phyloP scores from a whole-genome alignment of 2,113 vertebrate genomes.

The Montifringilla adamsi region DNA sequence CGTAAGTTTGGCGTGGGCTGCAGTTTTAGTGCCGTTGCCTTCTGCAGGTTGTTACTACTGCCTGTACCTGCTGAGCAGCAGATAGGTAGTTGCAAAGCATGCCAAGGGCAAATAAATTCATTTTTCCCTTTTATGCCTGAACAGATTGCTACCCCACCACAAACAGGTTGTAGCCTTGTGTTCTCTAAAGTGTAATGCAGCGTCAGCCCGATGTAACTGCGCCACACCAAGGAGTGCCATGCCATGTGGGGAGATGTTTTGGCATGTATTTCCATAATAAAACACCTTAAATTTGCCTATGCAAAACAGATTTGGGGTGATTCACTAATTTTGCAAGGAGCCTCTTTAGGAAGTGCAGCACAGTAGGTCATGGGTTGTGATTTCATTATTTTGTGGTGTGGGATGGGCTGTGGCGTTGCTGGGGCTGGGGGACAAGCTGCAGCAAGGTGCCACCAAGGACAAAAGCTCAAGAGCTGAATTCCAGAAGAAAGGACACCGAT shows the following conservation, averaged over 20 bases:
- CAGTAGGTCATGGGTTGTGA: background rate
- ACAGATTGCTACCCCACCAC: background rate
- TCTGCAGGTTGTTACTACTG: background rate
- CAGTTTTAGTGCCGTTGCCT: background rate
- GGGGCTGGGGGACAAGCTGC: background rate
- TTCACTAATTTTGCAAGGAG: background rate
- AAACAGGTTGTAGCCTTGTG: background rate
- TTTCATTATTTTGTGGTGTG: background rate
- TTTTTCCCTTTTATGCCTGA: background rate
- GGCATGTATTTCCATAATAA: background rate
- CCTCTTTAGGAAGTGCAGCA: background rate
- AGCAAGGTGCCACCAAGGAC: background rate
- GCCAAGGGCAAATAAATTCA: background rate
- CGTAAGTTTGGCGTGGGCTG: background rate
- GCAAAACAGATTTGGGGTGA: background rate
- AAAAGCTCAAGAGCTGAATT: background rate
- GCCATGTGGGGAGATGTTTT: background rate
- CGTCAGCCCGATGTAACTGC: fast-evolving
- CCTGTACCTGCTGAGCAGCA: background rate
- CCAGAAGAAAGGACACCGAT: background rate
- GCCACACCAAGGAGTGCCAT: background rate
- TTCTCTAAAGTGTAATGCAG: background rate
- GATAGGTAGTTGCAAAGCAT: background rate
- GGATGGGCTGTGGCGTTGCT: background rate
- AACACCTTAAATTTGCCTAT: constrained; percentile 1